These are phyloP conservation scores for Seriola quinqueradiata DNA, from an alignment of 2,113 vertebrate species.

Conservation along the genomic window DNA sequence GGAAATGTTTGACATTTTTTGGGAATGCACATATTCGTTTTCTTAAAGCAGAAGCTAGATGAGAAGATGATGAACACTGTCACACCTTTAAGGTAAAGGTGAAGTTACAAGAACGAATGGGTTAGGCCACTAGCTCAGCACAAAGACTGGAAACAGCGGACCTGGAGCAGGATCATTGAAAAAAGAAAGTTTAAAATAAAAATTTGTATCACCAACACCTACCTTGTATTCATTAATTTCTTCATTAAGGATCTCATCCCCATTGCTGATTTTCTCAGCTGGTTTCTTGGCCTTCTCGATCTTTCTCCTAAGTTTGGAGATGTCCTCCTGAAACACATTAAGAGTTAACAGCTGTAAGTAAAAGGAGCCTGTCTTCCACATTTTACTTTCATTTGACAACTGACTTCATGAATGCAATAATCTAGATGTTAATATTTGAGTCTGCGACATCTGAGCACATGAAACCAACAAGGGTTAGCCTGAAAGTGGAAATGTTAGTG, in stretches of 20 bases:
- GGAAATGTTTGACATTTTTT: background rate
- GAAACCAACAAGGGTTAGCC: background rate
- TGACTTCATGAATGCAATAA: background rate
- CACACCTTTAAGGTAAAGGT: background rate
- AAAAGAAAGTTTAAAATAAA: background rate
- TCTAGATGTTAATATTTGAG: background rate
- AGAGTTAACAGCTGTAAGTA: background rate
- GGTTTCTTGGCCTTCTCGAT: conserved; percentile 97
- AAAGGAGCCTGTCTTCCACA: background rate
- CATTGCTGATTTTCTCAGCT: conserved; percentile 95
- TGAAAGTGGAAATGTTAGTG: background rate
- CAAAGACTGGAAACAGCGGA: background rate
- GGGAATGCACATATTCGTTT: background rate
- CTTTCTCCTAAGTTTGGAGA: conserved; percentile 93
- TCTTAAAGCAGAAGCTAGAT: background rate
- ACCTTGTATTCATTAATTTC: conserved; percentile 99
- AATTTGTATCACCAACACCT: background rate
- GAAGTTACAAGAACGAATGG: background rate
- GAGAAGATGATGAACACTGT: background rate
- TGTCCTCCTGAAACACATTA: conserved; percentile 90
- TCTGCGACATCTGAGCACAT: no score
- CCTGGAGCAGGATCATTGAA: background rate
- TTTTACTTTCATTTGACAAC: background rate
- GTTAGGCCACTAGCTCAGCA: background rate
- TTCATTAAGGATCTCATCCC: conserved; percentile 97